Conservation (phyloP, 2,113 vertebrate species). For the Tapirus terrestris region DNA sequence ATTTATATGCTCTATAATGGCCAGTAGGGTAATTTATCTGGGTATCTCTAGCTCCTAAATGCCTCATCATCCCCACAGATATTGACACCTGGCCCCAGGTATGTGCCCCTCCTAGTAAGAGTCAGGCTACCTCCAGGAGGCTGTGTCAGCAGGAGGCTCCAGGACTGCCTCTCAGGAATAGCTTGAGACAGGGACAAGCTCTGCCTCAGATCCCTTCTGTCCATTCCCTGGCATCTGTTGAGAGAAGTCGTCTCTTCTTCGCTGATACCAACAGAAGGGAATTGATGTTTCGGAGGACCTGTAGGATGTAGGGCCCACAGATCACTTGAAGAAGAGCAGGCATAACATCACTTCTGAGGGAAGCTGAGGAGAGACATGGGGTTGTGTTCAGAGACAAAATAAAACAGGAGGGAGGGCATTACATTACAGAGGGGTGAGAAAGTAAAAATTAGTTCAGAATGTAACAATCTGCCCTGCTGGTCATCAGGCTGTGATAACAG, state of each 20-base stretch:
- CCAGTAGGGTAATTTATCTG: background rate
- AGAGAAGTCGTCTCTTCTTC: too few relatives aligned
- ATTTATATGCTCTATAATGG: background rate
- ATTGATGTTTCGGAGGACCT: too few relatives aligned
- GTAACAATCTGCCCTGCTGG: background rate
- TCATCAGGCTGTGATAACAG: background rate
- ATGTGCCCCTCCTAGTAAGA: background rate
- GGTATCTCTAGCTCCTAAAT: background rate
- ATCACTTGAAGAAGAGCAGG: too few relatives aligned
- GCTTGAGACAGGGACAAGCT: background rate
- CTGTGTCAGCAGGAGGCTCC: background rate
- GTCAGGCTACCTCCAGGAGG: background rate
- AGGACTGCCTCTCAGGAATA: background rate
- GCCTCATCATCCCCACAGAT: too few relatives aligned
- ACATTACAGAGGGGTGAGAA: background rate
- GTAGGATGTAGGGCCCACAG: too few relatives aligned
- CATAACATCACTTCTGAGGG: too few relatives aligned
- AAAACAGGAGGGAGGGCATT: too few relatives aligned
- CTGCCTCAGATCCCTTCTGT: background rate
- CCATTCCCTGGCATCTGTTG: too few relatives aligned
- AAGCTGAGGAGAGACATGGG: too few relatives aligned
- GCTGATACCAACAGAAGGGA: too few relatives aligned
- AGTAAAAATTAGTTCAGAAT: background rate
- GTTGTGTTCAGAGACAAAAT: too few relatives aligned
- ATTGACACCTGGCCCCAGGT: background rate